Evolutionary conservation across 2,888 invertebrate genomes (phyloP), one percentile per base, ranked within the genome.

Genomic region (Drosophila sordidapex): DNA sequence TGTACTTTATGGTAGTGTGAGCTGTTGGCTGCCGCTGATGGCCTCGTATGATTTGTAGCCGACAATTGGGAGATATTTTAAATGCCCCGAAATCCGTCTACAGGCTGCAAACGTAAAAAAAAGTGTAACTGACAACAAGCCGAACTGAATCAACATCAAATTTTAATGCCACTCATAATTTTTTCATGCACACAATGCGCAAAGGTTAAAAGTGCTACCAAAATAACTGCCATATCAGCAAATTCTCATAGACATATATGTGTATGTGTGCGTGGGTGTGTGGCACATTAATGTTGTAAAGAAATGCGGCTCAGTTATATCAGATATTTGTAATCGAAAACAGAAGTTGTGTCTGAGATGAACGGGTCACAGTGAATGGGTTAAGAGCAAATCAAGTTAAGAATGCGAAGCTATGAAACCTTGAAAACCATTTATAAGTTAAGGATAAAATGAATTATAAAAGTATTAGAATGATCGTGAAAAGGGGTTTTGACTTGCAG

Each of bases 81-180:
- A 36, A 40, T 33, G 10, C 11, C 33, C 46, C 46, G 51, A 65
- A 64, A 35, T 38, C 11, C 72, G 21, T 27, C 58, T 13, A 43
- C 29, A n/a, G 63, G 59, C 61, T 46, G 56, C 29, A 13, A n/a
- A 29, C 29, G 29, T 7, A 7, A 7, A 0, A 43, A 13, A 46
- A 21, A 21, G 11, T 35, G 2, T 35, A 8, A 38, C 38, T 18
- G 15, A 40, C 15, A n/a, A 33, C 29, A 31, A 60, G 18, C 33
- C 31, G 62, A 53, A 52, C 59, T 57, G 65, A 82, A 71, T 70
- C 64, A 63, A 65, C 89, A 90, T 85, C 73, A 88, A 90, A 86
- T 88, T 90, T 85, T 85, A 85, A 90, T 90, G 89, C 89, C 49
- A 70, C 78, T 87, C 90, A 89, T 84, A 84, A 84, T 87, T 71